Evolutionary conservation across 2,797 vertebrate genomes (phyloP), one percentile per base, ranked within the genome.

Genomic region (Myripristis jacobus): DNA sequence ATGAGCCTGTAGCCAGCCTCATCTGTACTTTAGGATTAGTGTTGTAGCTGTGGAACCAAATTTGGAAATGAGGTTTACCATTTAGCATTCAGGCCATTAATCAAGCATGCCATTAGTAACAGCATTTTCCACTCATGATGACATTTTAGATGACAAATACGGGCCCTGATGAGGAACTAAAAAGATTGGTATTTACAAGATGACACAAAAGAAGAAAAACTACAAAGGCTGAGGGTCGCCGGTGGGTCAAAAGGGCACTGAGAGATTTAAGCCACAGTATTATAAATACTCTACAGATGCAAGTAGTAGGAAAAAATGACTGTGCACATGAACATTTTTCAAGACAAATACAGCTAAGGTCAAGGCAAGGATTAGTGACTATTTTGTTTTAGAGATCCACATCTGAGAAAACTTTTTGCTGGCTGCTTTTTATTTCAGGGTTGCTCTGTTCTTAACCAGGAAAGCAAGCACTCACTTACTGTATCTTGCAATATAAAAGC

Each of bases 31-130:
- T 9, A n/a, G 66, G 76, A 81, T 79, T 48, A 67, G 43, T 46
- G 53, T 50, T 69, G 54, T 66, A 46, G 60, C 59, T 56, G 38
- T 73, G 38, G 47, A 25, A 44, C n/a, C 29, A 51, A 22, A 83
- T 66, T 74, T 74, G 58, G 47, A 69, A 87, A 83, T 53, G 1
- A 38, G 68, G 21, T 81, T 56, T 81, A 56, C 48, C 64, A 61
- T 68, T 83, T 75, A 79, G 70, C 44, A 50, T 63, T 11, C 21
- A 27, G 46, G 24, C 21, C 65, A 82, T 79, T 86, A 57, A 81
- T 86, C 70, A 79, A 51, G 71, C 46, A 67, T 64, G 73, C 16
- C 81, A 70, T 53, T 83, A 72, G 68, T 82, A 83, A 82, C 61
- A 55, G 38, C 16, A 83, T 87, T 81, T 72, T 73, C 53, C 7